A percentile compares a stretch with the other conserved stretches of the same genome.
Evolutionary conservation across 2,113 vertebrate genomes (phyloP).

Genomic region (Dipodomys spectabilis): DNA sequence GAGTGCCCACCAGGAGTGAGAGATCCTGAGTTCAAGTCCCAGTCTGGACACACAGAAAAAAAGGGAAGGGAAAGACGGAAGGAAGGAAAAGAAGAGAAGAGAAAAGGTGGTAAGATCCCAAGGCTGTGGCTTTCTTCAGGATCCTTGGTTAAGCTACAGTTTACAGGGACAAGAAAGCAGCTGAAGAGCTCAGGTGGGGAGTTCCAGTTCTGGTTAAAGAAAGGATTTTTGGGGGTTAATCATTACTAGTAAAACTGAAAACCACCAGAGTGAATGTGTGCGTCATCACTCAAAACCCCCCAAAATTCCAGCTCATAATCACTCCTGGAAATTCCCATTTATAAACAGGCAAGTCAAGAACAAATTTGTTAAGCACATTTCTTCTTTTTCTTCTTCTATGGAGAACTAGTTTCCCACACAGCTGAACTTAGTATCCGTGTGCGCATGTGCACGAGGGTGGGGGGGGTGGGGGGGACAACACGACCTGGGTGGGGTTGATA

Average conservation of each 20-base stretch:
- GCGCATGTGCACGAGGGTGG: too few relatives aligned
- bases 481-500: too few relatives aligned
- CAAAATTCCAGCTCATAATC: background rate
- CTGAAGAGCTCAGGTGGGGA: background rate
- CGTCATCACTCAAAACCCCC: slow-evolving; percentile 29
- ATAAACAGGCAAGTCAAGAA: slow-evolving; percentile 17
- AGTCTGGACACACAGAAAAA: too few relatives aligned
- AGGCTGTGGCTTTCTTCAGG: too few relatives aligned
- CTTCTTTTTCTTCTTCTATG: background rate
- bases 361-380: slow-evolving; percentile 5
- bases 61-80: too few relatives aligned
- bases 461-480: too few relatives aligned
- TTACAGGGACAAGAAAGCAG: background rate
- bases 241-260: slow-evolving; percentile 7
- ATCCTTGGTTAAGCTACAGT: background rate
- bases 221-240: background rate
- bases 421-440: background rate
- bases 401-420: background rate
- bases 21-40: too few relatives aligned
- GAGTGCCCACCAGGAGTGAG: too few relatives aligned
- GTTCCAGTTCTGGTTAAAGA: background rate
- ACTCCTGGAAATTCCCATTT: background rate
- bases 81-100: too few relatives aligned
- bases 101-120: too few relatives aligned
- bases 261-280: background rate